A percentile compares a stretch with the other conserved stretches of the same genome.
Conservation (phyloP, 2,888 invertebrate genomes). For the Mellilla xanthometata region DNA sequence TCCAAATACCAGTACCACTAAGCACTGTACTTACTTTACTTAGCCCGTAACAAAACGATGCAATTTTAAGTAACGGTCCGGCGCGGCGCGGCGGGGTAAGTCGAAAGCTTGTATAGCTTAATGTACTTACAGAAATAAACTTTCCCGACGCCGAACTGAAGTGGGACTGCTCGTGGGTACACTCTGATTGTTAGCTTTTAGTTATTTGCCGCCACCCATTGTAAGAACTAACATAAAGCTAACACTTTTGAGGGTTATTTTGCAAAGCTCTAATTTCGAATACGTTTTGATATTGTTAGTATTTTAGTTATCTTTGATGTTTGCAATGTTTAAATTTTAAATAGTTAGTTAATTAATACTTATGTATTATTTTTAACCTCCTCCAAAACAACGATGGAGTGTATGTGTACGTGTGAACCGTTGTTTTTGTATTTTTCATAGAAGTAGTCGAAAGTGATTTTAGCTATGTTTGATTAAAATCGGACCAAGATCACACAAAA, state of each 20-base stretch:
- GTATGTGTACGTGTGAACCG: too few relatives aligned
- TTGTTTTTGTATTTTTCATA: too few relatives aligned
- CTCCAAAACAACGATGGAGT: too few relatives aligned
- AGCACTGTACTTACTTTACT: slow-evolving; percentile 71
- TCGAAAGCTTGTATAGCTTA: slow-evolving; percentile 50
- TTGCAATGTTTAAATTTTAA: too few relatives aligned
- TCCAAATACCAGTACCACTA: slow-evolving; percentile 72
- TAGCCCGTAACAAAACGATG: slow-evolving; percentile 71
- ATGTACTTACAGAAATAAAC: slow-evolving; percentile 43
- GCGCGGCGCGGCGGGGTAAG: slow-evolving; percentile 53
- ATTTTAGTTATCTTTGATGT: slow-evolving; percentile 3
- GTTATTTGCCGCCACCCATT: slow-evolving; percentile 19
- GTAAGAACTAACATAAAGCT: slow-evolving; percentile 17
- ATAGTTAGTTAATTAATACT: too few relatives aligned
- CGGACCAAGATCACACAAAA: too few relatives aligned
- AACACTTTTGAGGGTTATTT: slow-evolving; percentile 8
- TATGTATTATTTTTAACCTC: too few relatives aligned
- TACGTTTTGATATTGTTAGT: slow-evolving; percentile 5
- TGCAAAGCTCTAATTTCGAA: neutral
- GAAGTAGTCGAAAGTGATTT: too few relatives aligned
- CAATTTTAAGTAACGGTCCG: slow-evolving; percentile 70
- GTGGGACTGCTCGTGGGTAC: slow-evolving; percentile 22
- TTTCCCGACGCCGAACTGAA: slow-evolving; percentile 20
- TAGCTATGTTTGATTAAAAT: too few relatives aligned
- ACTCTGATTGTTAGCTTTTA: slow-evolving; percentile 27